phyloP scores from a whole-genome alignment of 2,797 vertebrate species.

The Steatocranus sp. region DNA sequence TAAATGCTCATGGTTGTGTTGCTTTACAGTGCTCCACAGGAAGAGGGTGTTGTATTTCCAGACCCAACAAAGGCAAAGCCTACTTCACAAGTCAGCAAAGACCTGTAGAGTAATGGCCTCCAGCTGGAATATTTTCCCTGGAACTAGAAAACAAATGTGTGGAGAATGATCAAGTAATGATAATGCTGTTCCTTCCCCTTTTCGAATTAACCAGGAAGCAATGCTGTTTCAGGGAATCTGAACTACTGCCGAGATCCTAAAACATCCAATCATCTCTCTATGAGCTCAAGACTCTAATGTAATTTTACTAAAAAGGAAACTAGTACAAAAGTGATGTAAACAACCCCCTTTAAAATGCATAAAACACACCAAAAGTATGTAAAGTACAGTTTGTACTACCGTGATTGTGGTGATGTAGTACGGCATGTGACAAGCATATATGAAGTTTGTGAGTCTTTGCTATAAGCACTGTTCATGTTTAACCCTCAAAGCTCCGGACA shows the following conservation, averaged over 20 bases:
- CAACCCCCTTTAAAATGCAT: not conserved
- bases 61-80: not conserved
- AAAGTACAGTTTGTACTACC: not conserved
- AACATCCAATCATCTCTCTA: not conserved
- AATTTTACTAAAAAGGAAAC: not conserved
- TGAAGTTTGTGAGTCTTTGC: conserved; percentile 29
- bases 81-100: not conserved
- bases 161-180: not conserved
- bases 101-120: not conserved
- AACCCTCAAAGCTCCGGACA: conserved; percentile 47
- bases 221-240: not conserved
- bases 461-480: conserved; percentile 65
- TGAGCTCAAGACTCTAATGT: not conserved
- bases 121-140: not conserved
- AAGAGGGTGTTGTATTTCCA: not conserved
- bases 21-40: not conserved
- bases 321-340: not conserved
- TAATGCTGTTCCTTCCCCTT: not conserved
- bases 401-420: conserved; percentile 30
- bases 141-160: not conserved
- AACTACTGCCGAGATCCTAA: not conserved
- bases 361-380: not conserved
- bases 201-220: not conserved
- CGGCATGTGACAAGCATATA: conserved; percentile 37
- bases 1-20: not conserved